Evolutionary conservation across 2,888 invertebrate species (phyloP), one percentile per base, ranked within the genome.

Genomic region (Melitaea athalia): DNA sequence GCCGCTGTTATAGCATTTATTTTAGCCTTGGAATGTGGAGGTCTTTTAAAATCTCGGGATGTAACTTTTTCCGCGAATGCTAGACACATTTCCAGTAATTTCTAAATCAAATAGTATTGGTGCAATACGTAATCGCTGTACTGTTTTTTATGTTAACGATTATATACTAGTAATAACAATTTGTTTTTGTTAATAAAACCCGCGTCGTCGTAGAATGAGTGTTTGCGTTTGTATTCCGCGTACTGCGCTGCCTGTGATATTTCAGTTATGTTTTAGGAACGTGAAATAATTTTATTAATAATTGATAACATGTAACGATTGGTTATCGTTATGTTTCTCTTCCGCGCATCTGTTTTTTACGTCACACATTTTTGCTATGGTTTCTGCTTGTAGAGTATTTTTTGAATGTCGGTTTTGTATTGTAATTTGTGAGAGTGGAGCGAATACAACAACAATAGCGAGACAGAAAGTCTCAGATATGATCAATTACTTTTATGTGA

Each of bases 401-500:
- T 64, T 70, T 68, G 65, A 70, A 70, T 61, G 67, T 33, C 64
- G 59, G 42, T 69, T 72, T 74, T 72, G 73, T 74, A 70, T 68
- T 72, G 59, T 69, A 69, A 75, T 72, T 72, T 70, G 75, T 74
- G 76, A 75, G 76, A 75, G 77, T 75, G 76, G 69, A 69, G 73
- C 74, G 74, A 75, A 76, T 71, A 77, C 69, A 76, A 78, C 69
- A 76, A 78, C 78, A 78, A 79, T 77, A 72, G 79, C 75, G 70
- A 74, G 77, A 77, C 79, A 76, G 79, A 79, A 77, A 79, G 78
- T 77, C 71, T 72, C 72, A 75, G 78, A 76, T 77, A 77, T 76
- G 74, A 79, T 78, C 77, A 76, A 78, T 78, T 77, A 77, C 76
- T 75, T 77, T 77, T 72, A 74, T 73, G 78, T 77, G 79, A 79